Percentiles rank a stretch among this genome's conserved stretches.
These are phyloP conservation scores for Bradynema listronoti DNA, from an alignment of 1,140 invertebrate genomes.

Conservation along the genomic window DNA sequence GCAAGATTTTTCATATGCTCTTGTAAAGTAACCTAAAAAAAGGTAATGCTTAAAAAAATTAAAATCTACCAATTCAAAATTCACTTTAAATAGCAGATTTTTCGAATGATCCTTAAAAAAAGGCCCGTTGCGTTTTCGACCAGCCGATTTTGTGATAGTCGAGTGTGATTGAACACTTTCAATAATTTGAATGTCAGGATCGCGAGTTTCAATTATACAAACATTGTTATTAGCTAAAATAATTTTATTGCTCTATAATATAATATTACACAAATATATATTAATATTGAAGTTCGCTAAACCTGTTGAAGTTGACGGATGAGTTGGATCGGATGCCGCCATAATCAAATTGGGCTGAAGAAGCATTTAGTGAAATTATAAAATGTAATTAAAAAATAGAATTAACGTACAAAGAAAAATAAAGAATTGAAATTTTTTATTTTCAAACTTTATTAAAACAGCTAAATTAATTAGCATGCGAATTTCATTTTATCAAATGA, in stretches of 20 bases:
- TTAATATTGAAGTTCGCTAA: too few species aligned
- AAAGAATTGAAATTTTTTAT: too few species aligned
- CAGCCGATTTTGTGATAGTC: slow-evolving; percentile 9
- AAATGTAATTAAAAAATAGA: too few species aligned
- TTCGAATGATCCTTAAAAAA: slow-evolving; percentile 34
- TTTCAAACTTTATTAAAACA: too few species aligned
- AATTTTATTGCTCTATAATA: neutral
- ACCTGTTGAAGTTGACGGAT: slow-evolving; percentile 13
- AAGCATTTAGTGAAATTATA: too few species aligned
- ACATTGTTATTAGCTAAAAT: slow-evolving; percentile 9
- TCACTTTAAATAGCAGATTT: slow-evolving; percentile 32
- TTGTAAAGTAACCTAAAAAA: slow-evolving; percentile 31
- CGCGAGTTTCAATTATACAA: slow-evolving; percentile 16
- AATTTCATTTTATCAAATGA: too few species aligned
- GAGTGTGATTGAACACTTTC: slow-evolving; percentile 9
- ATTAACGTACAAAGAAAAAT: too few species aligned
- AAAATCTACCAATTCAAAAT: slow-evolving; percentile 17
- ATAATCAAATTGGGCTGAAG: too few species aligned
- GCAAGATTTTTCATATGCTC: slow-evolving; percentile 32
- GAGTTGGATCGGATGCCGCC: slow-evolving; percentile 8
- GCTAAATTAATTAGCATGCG: too few species aligned
- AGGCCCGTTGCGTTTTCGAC: neutral
- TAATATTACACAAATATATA: slow-evolving; percentile 1
- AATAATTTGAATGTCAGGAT: slow-evolving; percentile 33
- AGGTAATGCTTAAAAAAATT: slow-evolving; percentile 21